Base-by-base conservation (phyloP, 2,888 invertebrate genomes). In the Limnephilus rhombicus region DNA sequence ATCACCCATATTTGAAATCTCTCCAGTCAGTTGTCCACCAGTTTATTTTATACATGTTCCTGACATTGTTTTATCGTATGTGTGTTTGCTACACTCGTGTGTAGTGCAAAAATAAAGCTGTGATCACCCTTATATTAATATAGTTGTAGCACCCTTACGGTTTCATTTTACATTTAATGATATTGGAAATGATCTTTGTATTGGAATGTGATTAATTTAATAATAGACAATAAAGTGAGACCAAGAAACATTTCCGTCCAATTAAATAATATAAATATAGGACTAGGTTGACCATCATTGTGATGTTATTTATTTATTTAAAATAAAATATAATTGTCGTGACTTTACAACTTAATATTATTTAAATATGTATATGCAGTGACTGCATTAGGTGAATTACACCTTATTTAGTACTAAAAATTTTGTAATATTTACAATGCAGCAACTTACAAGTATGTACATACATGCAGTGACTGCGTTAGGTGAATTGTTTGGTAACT, bases 1-100 rank as follows among this genome's bases (percentile, higher is more conserved):
- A 94, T 95, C 92, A 96, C 96, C 31, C 96, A 96, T 80, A 94
- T 95, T 45, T 92, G 95, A 94, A 94, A 85, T 88, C n/a, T 88
- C 80, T n/a, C 34, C 13, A 90, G 80, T 87, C 87, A 31, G 68
- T 13, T 1, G 4, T 53, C 13, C 53, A 4, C n/a, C 29, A 37
- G 45, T 37, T 37, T 80, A 4, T 31, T 68, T n/a, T 68, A 24
- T 68, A 68, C 37, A 91, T 85, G 85, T 91, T 91, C 90, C 85
- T 91, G 89, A 89, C 80, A 81, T 68, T 81, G 37, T 29, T 41
- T 45, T n/a, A 29, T 81, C 81, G 15, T 88, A n/a, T 81, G 29
- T 80, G 34, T 34, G 37, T 41, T 89, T 41, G 89, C 86, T 45
- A 86, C 49, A 86, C 81, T n/a, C 90, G 49, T 90, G 68, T 90